A percentile compares a stretch with the other conserved stretches of the same genome.
Conservation (phyloP, 2,113 vertebrate genomes). For the Ibidorhyncha struthersii region DNA sequence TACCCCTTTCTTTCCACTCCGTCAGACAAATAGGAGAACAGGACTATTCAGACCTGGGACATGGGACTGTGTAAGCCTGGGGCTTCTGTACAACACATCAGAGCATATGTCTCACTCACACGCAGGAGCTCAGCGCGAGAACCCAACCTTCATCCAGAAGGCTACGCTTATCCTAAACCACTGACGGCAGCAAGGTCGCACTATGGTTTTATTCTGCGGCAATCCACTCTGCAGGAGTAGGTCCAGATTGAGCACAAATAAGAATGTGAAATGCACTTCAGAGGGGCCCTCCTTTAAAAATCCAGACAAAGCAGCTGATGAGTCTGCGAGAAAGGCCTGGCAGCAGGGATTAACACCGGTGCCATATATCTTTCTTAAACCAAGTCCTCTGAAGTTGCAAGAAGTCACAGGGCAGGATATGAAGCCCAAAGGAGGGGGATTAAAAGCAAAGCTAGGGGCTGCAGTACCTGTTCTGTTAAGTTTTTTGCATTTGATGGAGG, state of each 20-base stretch:
- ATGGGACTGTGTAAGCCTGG: background rate
- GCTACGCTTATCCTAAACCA: background rate
- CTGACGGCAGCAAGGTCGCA: background rate
- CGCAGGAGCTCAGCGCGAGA: fast-evolving
- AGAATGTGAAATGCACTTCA: background rate
- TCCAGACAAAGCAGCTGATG: background rate
- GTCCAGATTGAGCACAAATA: background rate
- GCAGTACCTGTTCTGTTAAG: slow-evolving; percentile 24
- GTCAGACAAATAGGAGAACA: background rate
- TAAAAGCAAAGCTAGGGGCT: background rate
- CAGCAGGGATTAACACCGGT: slow-evolving; percentile 14
- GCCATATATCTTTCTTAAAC: background rate
- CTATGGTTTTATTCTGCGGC: background rate
- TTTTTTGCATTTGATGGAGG: background rate
- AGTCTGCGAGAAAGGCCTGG: background rate
- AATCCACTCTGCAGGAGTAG: background rate
- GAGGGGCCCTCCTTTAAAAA: background rate
- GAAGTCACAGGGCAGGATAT: background rate
- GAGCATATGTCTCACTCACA: background rate
- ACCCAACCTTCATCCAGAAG: background rate
- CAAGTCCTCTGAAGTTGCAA: background rate
- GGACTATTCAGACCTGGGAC: background rate
- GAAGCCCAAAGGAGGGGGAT: background rate
- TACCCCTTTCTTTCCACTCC: background rate
- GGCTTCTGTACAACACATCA: background rate